Conservation (phyloP, 2,888 invertebrate genomes). For the Agonopterix arenella region DNA sequence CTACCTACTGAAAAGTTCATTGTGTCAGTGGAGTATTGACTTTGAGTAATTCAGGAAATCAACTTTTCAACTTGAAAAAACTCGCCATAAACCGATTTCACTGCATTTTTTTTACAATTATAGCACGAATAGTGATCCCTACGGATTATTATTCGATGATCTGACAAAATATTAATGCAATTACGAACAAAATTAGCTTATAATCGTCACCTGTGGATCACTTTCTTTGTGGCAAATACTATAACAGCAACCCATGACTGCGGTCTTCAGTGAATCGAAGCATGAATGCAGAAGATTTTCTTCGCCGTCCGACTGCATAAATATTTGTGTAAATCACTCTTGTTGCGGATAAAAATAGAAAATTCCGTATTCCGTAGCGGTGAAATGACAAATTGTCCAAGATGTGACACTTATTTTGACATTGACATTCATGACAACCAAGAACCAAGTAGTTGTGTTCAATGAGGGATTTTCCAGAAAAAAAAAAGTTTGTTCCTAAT, state of each 20-base stretch:
- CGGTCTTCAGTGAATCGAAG: constrained; percentile 63
- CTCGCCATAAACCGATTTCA: background rate
- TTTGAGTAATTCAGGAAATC: too few species aligned
- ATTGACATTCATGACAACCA: background rate
- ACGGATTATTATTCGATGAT: too few species aligned
- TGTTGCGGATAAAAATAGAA: constrained; percentile 62
- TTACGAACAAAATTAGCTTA: constrained; percentile 1
- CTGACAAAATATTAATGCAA: background rate
- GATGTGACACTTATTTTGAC: background rate
- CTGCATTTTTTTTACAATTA: background rate
- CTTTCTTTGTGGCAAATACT: constrained; percentile 84
- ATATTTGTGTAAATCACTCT: constrained; percentile 55
- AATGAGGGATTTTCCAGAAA: too few species aligned
- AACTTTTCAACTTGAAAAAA: too few species aligned
- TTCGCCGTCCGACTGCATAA: constrained; percentile 69
- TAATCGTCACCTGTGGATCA: constrained; percentile 76
- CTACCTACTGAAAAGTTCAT: constrained; percentile 11
- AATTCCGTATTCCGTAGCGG: constrained; percentile 38
- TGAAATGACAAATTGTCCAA: background rate
- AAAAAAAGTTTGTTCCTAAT: too few species aligned
- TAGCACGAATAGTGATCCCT: too few species aligned
- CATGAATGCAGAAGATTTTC: constrained; percentile 67
- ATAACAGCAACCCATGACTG: constrained; percentile 83
- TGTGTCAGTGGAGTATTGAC: constrained; percentile 13
- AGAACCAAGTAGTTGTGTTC: too few species aligned